phyloP scores from a whole-genome alignment of 2,113 vertebrate species.

The Seriola aureovittata region DNA sequence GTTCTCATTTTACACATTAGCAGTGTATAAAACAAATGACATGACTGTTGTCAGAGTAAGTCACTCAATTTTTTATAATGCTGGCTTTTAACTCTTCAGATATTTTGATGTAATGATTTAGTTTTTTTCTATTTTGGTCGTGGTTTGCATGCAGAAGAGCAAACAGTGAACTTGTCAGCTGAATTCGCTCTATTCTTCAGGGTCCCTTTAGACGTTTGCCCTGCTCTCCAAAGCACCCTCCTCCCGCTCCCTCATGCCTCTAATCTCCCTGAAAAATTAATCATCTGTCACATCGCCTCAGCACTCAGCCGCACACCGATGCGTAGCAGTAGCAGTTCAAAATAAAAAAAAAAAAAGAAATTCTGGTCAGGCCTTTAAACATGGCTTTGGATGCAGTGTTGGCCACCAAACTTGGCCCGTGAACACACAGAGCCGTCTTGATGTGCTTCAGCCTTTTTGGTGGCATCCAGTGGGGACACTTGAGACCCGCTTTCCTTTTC shows the following conservation, averaged over 20 bases:
- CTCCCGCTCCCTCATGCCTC: constrained; percentile 46
- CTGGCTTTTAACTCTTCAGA: constrained; percentile 10
- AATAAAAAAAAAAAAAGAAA: constrained; percentile 42
- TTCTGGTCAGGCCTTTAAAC: constrained; percentile 45
- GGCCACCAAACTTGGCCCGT: constrained; percentile 45
- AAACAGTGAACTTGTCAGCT: constrained; percentile 15
- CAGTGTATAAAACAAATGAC: background rate
- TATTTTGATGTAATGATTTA: background rate
- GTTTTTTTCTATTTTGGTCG: background rate
- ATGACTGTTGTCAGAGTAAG: background rate
- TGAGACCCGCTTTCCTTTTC: constrained; percentile 70
- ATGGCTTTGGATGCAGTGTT: constrained; percentile 45
- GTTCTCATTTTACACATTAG: background rate
- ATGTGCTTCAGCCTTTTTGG: constrained; percentile 62
- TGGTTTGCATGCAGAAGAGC: constrained; percentile 12
- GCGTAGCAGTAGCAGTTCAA: constrained; percentile 54
- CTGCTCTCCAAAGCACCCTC: constrained; percentile 42
- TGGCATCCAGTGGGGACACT: constrained; percentile 71
- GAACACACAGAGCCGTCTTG: constrained; percentile 62
- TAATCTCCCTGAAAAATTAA: constrained; percentile 83
- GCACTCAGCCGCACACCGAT: constrained; percentile 63
- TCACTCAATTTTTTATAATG: constrained; percentile 8
- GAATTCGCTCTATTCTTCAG: constrained; percentile 46
- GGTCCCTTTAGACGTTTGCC: constrained; percentile 51
- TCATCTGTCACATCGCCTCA: constrained; percentile 80